Conservation (phyloP, 2,113 vertebrate genomes). For the Sinocyclocheilus grahami region DNA sequence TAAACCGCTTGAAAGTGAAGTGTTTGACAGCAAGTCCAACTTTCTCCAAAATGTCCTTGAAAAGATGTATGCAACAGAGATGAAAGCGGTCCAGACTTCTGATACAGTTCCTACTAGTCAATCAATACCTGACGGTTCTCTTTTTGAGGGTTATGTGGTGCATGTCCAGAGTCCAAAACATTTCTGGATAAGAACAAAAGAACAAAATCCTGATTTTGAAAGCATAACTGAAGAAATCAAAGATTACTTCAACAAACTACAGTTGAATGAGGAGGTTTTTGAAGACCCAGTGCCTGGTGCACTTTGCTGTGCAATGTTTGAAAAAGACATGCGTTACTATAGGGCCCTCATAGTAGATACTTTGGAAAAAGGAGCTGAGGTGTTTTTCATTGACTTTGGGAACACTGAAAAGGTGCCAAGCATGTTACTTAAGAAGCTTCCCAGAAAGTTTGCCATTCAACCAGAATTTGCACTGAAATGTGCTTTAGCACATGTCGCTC, state of each 20-base stretch:
- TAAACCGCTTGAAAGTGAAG: neutral
- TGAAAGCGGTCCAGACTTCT: conserved; percentile 33
- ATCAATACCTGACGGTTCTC: conserved; percentile 70
- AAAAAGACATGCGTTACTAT: conserved; percentile 83
- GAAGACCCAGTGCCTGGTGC: conserved; percentile 78
- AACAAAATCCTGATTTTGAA: conserved; percentile 79
- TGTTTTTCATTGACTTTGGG: conserved; percentile 90
- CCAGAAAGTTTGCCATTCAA: conserved; percentile 75
- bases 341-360: conserved; percentile 79
- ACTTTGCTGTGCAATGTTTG: conserved; percentile 86
- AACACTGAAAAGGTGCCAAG: conserved; percentile 83
- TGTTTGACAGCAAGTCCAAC: conserved; percentile 5
- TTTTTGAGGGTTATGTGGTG: conserved; percentile 78
- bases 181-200: conserved; percentile 84
- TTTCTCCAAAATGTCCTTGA: neutral
- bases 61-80: conserved; percentile 48
- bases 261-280: conserved; percentile 78
- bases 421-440: conserved; percentile 81
- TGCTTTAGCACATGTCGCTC: conserved; percentile 78
- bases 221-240: conserved; percentile 78
- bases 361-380: conserved; percentile 69
- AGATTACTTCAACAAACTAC: conserved; percentile 69
- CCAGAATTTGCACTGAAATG: conserved; percentile 84
- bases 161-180: conserved; percentile 80
- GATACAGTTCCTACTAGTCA: conserved; percentile 65